A percentile compares a stretch with the other conserved stretches of the same genome.
Conservation (phyloP, 2,113 vertebrate species). For the Nothoprocta pentlandii region DNA sequence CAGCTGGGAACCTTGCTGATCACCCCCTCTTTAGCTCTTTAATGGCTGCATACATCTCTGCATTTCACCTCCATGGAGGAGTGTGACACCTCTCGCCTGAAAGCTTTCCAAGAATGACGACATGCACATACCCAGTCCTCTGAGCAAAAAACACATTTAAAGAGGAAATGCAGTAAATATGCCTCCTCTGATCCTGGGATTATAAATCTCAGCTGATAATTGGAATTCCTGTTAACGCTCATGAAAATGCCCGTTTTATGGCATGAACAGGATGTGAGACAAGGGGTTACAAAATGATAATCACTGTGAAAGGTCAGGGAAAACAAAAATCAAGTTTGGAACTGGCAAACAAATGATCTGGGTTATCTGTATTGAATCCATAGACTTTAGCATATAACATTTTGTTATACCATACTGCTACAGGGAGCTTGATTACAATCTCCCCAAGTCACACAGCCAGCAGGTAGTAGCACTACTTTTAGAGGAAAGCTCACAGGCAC, state of each 20-base stretch:
- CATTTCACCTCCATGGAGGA: neutral
- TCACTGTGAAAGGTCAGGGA: neutral
- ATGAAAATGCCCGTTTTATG: neutral
- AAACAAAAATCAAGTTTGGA: neutral
- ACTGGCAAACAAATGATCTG: neutral
- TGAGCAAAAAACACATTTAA: neutral
- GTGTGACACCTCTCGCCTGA: neutral
- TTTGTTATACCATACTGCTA: neutral
- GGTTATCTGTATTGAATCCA: neutral
- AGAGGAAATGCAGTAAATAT: neutral
- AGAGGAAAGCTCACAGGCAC: neutral
- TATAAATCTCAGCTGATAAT: neutral
- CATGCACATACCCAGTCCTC: neutral
- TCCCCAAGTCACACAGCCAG: neutral
- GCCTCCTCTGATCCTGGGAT: neutral
- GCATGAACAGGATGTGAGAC: neutral
- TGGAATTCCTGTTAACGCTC: neutral
- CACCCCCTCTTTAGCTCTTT: neutral
- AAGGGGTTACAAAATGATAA: neutral
- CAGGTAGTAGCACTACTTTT: neutral
- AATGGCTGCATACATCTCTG: neutral
- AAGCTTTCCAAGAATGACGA: neutral
- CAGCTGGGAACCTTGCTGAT: slow-evolving; percentile 1
- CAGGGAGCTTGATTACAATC: neutral
- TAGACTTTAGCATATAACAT: neutral